Conservation (phyloP, 2,797 vertebrate species). For the Phrynocephalus guinanensis region DNA sequence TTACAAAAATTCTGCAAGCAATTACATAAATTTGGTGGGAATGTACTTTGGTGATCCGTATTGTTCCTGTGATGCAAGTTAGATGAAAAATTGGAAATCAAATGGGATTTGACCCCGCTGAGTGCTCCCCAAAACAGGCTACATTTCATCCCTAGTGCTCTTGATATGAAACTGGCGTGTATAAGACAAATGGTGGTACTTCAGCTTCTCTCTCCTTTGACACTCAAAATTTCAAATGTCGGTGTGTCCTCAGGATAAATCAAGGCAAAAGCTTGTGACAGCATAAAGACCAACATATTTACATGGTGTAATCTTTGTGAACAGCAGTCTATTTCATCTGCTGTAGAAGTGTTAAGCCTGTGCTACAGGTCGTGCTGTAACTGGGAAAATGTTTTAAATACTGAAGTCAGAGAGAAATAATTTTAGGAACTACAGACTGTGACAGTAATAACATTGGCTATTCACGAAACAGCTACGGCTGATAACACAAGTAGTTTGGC, state of each 20-base stretch:
- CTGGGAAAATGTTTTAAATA: background rate
- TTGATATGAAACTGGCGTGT: background rate
- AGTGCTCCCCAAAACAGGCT: background rate
- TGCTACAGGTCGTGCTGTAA: too few species aligned
- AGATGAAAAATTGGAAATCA: background rate
- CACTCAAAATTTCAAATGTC: background rate
- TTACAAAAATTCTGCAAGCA: too few species aligned
- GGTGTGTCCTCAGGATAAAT: too few species aligned
- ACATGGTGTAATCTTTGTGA: too few species aligned
- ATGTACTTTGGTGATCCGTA: background rate
- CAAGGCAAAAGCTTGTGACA: too few species aligned
- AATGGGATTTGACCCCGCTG: constrained; percentile 5
- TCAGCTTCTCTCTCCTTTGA: background rate
- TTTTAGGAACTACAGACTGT: background rate
- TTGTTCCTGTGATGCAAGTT: too few species aligned
- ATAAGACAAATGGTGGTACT: background rate
- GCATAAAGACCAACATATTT: too few species aligned
- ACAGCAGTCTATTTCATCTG: too few species aligned
- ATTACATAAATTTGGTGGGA: background rate
- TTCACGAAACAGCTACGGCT: background rate
- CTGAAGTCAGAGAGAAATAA: background rate
- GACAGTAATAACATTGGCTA: background rate
- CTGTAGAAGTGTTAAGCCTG: too few species aligned
- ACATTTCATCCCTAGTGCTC: background rate
- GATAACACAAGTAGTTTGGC: background rate